phyloP scores from a whole-genome alignment of 2,888 invertebrate genomes.

The Coremacera marginata region DNA sequence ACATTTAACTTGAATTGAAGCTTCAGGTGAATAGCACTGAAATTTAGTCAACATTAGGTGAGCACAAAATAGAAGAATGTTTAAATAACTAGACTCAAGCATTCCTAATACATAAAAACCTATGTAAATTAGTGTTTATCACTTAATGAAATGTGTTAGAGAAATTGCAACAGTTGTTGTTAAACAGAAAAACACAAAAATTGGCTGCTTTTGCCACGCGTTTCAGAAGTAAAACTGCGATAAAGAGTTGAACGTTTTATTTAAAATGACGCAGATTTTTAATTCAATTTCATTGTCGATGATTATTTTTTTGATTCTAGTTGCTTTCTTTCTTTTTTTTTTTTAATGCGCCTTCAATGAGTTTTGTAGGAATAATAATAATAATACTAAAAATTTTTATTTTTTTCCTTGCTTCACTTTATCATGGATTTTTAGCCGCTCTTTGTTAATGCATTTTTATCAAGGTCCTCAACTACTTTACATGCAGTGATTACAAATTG shows the following conservation, averaged over 20 bases:
- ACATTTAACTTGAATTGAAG: no score
- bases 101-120: background rate
- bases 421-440: background rate
- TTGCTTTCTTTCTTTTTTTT: background rate
- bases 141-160: background rate
- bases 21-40: no score
- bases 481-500: no score
- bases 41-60: no score
- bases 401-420: background rate
- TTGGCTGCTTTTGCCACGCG: background rate
- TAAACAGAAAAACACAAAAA: background rate
- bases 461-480: no score
- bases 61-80: background rate
- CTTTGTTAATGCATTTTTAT: background rate
- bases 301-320: conserved; percentile 1
- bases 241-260: conserved; percentile 9
- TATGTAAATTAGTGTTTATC: background rate
- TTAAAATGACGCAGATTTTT: conserved; percentile 25
- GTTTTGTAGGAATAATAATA: background rate
- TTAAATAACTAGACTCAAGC: background rate
- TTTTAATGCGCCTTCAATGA: no score
- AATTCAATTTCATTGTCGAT: conserved; percentile 14
- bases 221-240: conserved; percentile 18
- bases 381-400: background rate
- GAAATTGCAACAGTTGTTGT: background rate